Evolutionary conservation across 2,888 invertebrate genomes (phyloP).

Genomic region (Fragum sueziense): DNA sequence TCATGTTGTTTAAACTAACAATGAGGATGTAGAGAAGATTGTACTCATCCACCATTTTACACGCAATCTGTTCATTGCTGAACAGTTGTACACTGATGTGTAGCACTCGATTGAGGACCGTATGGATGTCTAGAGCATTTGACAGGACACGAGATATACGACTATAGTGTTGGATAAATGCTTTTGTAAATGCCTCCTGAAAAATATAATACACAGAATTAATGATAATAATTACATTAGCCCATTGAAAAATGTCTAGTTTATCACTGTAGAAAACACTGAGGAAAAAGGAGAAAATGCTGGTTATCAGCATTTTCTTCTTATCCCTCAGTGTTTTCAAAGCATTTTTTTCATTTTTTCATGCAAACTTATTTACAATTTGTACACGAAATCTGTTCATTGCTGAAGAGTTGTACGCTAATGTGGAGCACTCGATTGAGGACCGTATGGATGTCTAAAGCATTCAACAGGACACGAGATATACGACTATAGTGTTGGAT

Average conservation of each 20-base stretch:
- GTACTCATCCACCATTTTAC: slow-evolving; percentile 94
- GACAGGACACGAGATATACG: slow-evolving; percentile 93
- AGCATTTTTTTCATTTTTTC: too few species aligned
- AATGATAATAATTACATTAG: too few species aligned
- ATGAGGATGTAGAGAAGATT: slow-evolving; percentile 97
- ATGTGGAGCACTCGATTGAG: slow-evolving; percentile 98
- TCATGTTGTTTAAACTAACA: slow-evolving; percentile 94
- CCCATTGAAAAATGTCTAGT: too few species aligned
- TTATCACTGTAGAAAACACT: not conserved
- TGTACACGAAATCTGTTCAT: too few species aligned
- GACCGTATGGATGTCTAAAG: slow-evolving; percentile 84
- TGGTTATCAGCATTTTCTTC: not conserved
- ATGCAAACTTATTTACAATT: too few species aligned
- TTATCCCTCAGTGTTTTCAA: not conserved
- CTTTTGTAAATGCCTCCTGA: slow-evolving; percentile 93
- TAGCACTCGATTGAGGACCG: slow-evolving; percentile 96
- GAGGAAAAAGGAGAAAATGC: not conserved
- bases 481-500: not conserved
- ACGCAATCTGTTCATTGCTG: slow-evolving; percentile 95
- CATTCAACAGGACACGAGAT: not conserved
- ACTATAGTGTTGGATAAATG: slow-evolving; percentile 98
- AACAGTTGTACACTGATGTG: slow-evolving; percentile 98
- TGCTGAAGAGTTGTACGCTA: slow-evolving; percentile 97
- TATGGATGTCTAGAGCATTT: slow-evolving; percentile 71
- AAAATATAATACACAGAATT: too few species aligned